Evolutionary conservation across 2,113 vertebrate species (phyloP).

Genomic region (Sigmodon hispidus): DNA sequence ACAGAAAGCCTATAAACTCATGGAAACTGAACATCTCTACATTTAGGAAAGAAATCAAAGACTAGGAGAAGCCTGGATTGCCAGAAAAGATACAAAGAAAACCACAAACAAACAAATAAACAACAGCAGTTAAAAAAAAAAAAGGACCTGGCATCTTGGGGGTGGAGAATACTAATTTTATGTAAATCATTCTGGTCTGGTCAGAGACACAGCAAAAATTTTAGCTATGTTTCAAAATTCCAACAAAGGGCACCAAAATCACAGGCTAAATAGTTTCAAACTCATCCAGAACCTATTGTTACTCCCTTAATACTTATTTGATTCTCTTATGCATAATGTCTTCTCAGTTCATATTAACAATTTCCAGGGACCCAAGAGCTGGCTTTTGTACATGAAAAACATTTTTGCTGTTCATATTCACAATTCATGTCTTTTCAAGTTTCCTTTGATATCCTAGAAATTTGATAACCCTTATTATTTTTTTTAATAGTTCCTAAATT

Average conservation of each 20-base stretch:
- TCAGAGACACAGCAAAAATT: not conserved
- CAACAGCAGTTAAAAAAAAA: not conserved
- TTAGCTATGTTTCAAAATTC: not conserved
- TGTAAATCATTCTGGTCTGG: not conserved
- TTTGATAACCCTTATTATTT: not conserved
- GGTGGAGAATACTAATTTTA: not conserved
- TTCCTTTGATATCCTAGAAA: not conserved
- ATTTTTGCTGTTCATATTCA: not conserved
- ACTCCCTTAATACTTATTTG: not conserved
- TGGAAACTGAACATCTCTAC: too few relatives aligned
- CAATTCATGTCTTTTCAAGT: not conserved
- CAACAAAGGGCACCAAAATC: not conserved
- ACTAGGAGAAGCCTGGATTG: not conserved
- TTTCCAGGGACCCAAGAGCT: not conserved
- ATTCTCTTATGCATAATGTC: not conserved
- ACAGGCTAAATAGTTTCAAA: not conserved
- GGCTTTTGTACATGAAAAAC: not conserved
- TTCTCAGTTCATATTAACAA: not conserved
- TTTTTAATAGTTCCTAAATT: not conserved
- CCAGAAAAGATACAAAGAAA: not conserved
- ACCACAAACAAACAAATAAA: not conserved
- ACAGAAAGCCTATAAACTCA: too few relatives aligned
- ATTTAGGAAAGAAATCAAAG: too few relatives aligned
- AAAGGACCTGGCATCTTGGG: not conserved
- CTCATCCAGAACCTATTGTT: not conserved